These are phyloP conservation scores for Rhinichthys osculus DNA, from an alignment of 2,797 vertebrate species.

Conservation along the genomic window DNA sequence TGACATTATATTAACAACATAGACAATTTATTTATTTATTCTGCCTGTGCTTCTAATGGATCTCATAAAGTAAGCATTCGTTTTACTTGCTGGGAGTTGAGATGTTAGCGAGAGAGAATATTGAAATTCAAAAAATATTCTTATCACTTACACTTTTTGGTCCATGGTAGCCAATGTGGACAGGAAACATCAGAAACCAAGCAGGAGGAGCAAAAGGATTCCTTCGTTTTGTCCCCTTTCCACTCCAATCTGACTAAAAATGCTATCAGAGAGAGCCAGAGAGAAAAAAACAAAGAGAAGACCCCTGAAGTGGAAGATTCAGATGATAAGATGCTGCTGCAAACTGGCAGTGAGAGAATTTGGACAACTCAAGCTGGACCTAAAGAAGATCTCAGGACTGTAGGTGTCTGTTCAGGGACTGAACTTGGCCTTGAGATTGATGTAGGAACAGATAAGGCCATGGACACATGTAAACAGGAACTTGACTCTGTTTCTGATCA, in stretches of 20 bases:
- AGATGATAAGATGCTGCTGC: neutral
- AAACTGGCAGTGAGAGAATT: neutral
- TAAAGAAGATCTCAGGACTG: conserved; percentile 12
- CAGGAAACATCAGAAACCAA: conserved; percentile 10
- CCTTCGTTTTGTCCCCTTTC: neutral
- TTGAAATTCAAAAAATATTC: conserved; percentile 5
- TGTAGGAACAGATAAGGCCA: neutral
- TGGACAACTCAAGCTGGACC: neutral
- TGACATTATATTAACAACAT: neutral
- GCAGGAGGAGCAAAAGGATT: conserved; percentile 9
- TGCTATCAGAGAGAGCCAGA: neutral
- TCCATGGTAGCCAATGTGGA: conserved; percentile 41
- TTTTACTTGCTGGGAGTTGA: neutral
- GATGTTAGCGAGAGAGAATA: conserved; percentile 8
- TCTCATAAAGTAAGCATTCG: neutral
- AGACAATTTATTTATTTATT: neutral
- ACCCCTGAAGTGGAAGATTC: neutral
- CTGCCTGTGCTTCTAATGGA: neutral
- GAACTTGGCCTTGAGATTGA: neutral
- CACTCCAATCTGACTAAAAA: neutral
- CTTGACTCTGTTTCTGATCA: conserved; percentile 8
- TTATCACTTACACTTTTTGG: conserved; percentile 31
- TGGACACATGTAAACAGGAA: conserved; percentile 2
- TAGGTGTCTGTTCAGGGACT: neutral
- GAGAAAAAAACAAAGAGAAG: neutral